Evolutionary conservation across 2,113 vertebrate species (phyloP), one percentile per base, ranked within the genome.

Genomic region (Mesitornis unicolor): DNA sequence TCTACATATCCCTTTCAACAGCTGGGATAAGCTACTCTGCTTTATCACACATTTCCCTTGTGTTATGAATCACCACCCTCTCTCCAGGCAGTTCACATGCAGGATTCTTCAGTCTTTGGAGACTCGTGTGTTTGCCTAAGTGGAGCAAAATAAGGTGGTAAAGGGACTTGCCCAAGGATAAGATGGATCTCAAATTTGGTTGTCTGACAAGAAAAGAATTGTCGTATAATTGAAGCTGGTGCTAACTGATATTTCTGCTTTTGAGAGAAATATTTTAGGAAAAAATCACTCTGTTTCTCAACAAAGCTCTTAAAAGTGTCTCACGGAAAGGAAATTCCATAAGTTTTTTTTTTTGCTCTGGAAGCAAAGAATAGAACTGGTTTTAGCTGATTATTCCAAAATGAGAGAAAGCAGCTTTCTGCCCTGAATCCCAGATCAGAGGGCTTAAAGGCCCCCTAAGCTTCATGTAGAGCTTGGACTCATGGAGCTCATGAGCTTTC

Each of bases 11-110:
- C 73, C 76, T 95, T 96, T 96, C 67, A 97, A 93, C 96, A 97
- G 94, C 97, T 97, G 96, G 95, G 84, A 95, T 96, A 94, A 94
- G 65, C 84, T 96, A 83, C 89, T 93, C 86, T 92, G 90, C 92
- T 95, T 96, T 95, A 94, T 95, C 81, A 70, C 54, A 83, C 91
- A 36, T 97, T 92, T 95, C 85, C 87, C 87, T 74, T 89, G 94
- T 84, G 77, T 76, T 96, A 87, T 94, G 96, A 97, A 95, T 97
- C 93, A 94, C 82, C 60, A 65, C 73, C 80, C 91, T 79, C 82
- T 84, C 53, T 90, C 69, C 75, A 87, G 56, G 79, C 73, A 67
- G 76, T 84, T 97, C 75, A 75, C 71, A 85, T 38, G 45, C 13
- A 82, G 67, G 69, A 80, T 97, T 86, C 89, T 93, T 96, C 65